Percentiles rank a stretch among this genome's conserved stretches.
phyloP scores from a whole-genome alignment of 2,888 invertebrate genomes.

The Pyrrhopygopsis socrates region DNA sequence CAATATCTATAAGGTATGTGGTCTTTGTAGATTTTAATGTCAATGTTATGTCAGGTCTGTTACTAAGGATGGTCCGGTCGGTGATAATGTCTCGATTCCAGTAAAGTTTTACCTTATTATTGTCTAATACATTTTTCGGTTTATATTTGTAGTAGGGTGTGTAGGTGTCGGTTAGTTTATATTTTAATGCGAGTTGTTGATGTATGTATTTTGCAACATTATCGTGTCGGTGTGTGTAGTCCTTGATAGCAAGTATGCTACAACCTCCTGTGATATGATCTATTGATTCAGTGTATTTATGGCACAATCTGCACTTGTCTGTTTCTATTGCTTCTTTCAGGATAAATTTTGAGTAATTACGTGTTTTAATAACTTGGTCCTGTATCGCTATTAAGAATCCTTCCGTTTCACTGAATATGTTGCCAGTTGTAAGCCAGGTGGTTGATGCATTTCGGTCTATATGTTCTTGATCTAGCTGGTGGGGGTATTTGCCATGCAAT shows the following conservation, averaged over 20 bases:
- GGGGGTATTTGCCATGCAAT: neutral
- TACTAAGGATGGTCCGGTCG: too few relatives aligned
- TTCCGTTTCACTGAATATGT: too few relatives aligned
- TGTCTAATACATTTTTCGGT: too few relatives aligned
- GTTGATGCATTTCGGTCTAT: neutral
- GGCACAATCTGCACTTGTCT: neutral
- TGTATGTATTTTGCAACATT: too few relatives aligned
- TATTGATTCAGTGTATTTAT: neutral
- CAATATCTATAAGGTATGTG: neutral
- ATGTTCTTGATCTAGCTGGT: neutral
- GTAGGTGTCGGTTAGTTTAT: constrained; percentile 79
- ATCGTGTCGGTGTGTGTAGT: constrained; percentile 62
- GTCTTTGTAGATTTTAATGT: neutral
- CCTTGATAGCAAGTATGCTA: constrained; percentile 30
- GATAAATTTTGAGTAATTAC: too few relatives aligned
- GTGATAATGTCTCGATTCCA: neutral
- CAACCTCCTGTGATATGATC: constrained; percentile 21
- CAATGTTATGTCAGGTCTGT: too few relatives aligned
- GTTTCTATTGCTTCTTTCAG: neutral
- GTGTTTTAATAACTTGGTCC: too few relatives aligned
- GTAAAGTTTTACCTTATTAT: neutral
- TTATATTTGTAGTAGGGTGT: constrained; percentile 10
- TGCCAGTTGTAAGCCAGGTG: too few relatives aligned
- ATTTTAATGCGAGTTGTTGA: constrained; percentile 86
- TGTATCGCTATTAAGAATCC: too few relatives aligned